Percentiles rank a stretch among this genome's conserved stretches.
These are phyloP conservation scores for Pollimyrus isidori DNA, from an alignment of 2,113 vertebrate species.

Conservation along the genomic window DNA sequence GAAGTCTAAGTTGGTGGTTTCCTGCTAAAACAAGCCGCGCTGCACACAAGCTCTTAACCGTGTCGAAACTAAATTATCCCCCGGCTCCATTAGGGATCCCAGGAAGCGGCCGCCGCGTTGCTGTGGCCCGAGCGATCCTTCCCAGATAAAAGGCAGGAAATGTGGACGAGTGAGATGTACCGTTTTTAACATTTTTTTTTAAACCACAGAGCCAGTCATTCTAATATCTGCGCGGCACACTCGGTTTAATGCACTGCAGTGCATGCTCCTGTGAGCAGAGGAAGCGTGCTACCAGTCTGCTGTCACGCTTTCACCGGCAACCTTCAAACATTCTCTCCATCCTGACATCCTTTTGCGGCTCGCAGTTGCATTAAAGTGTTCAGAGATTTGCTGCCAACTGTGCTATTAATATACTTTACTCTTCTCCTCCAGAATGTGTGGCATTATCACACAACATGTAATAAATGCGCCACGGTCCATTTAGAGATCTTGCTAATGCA, in stretches of 20 bases:
- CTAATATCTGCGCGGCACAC: background rate
- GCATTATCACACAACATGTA: background rate
- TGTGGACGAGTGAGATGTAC: background rate
- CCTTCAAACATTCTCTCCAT: background rate
- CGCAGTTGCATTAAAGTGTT: background rate
- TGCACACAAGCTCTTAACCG: background rate
- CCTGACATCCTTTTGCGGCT: no score
- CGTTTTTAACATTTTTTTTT: background rate
- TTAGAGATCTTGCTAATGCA: background rate
- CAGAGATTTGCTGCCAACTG: background rate
- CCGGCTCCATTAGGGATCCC: background rate
- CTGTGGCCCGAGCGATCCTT: no score
- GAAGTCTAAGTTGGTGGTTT: slow-evolving; percentile 23
- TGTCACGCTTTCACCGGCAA: background rate
- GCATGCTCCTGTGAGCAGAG: background rate
- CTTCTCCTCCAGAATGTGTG: background rate
- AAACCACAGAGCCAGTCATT: background rate
- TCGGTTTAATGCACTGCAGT: background rate
- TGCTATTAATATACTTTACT: background rate
- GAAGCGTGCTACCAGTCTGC: background rate
- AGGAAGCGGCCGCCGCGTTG: background rate
- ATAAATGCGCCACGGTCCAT: background rate
- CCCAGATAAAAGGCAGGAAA: slow-evolving; percentile 4
- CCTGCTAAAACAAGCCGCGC: background rate
- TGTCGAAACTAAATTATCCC: background rate